A percentile compares a stretch with the other conserved stretches of the same genome.
These are phyloP conservation scores for Cynopterus sphinx DNA, from an alignment of 2,797 vertebrate genomes.

Conservation along the genomic window DNA sequence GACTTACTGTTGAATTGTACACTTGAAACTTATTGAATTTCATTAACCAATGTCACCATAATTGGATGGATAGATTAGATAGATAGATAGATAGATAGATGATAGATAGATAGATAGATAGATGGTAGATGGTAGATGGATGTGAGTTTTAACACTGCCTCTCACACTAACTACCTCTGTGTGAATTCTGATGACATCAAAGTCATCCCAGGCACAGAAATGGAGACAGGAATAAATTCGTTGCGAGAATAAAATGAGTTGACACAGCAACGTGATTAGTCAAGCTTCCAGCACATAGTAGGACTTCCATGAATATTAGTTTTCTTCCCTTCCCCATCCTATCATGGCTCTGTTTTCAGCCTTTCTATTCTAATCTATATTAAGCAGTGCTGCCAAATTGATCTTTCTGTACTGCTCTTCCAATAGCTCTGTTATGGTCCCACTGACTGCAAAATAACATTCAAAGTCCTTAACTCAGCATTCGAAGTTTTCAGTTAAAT, in stretches of 20 bases:
- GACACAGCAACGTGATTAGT: neutral
- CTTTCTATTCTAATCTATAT: neutral
- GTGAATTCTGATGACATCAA: neutral
- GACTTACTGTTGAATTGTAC: too few relatives aligned
- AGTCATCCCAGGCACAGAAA: neutral
- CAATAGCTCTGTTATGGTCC: neutral
- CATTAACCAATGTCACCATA: too few relatives aligned
- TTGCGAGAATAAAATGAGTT: neutral
- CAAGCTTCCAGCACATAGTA: neutral
- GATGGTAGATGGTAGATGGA: neutral
- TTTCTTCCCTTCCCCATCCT: neutral
- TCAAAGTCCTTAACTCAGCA: constrained; percentile 26
- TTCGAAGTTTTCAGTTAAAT: constrained; percentile 13
- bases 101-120: too few relatives aligned
- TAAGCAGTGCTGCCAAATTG: neutral
- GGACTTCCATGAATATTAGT: neutral
- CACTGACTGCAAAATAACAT: neutral
- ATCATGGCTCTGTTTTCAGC: neutral
- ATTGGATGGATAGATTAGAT: too few relatives aligned
- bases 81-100: too few relatives aligned
- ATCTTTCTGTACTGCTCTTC: neutral
- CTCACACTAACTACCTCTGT: neutral
- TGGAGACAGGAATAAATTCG: neutral
- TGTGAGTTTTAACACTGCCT: neutral
- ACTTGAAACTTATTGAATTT: too few relatives aligned